A percentile compares a stretch with the other conserved stretches of the same genome.
Evolutionary conservation across 2,797 vertebrate species (phyloP).

Genomic region (Mormyrops boulengeri): DNA sequence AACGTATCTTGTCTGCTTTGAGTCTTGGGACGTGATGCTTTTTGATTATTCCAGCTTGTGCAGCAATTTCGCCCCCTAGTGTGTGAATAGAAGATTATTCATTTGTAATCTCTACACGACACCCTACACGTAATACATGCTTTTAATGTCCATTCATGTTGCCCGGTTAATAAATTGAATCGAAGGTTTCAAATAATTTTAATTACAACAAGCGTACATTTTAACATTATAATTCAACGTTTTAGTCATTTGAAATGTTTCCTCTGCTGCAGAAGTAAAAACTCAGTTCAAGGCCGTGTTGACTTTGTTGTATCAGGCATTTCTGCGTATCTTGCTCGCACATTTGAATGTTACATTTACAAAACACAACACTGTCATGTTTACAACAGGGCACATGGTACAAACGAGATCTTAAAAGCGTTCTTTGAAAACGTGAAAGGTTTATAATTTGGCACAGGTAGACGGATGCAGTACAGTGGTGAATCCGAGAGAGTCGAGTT

Average conservation of each 20-base stretch:
- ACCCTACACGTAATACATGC: not conserved
- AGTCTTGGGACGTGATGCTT: not conserved
- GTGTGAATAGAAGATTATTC: not conserved
- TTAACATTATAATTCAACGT: not conserved
- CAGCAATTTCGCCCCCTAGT: not conserved
- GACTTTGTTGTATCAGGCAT: not conserved
- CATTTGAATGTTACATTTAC: not conserved
- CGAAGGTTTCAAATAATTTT: not conserved
- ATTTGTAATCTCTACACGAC: not conserved
- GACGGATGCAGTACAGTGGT: not conserved
- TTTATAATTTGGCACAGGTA: not conserved
- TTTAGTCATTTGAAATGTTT: not conserved
- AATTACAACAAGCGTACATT: not conserved
- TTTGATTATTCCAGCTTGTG: not conserved
- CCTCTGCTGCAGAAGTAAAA: not conserved
- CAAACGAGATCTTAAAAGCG: not conserved
- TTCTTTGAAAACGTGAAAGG: not conserved
- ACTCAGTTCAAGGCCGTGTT: not conserved
- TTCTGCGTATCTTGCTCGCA: not conserved
- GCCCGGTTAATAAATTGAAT: not conserved
- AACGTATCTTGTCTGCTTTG: not conserved
- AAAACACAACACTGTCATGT: not conserved
- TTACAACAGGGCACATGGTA: not conserved
- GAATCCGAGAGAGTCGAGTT: not conserved
- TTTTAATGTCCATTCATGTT: not conserved